A percentile compares a stretch with the other conserved stretches of the same genome.
These are phyloP conservation scores for Anarsia innoxiella DNA, from an alignment of 2,888 invertebrate genomes.

Conservation along the genomic window DNA sequence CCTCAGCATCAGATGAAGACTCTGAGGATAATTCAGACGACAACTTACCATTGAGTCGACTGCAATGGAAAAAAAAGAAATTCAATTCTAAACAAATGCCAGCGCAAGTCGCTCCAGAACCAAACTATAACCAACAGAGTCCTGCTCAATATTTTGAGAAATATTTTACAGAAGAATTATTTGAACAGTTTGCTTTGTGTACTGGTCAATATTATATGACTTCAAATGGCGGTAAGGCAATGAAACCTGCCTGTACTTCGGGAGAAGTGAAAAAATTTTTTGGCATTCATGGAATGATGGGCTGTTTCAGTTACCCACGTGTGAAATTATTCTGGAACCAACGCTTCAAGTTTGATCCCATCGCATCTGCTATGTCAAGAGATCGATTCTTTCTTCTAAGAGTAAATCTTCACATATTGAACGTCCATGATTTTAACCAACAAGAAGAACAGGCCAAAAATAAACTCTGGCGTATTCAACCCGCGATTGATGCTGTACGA, in stretches of 20 bases:
- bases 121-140: background rate
- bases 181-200: constrained; percentile 9
- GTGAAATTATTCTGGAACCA: constrained; percentile 19
- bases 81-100: too few species aligned
- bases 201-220: constrained; percentile 11
- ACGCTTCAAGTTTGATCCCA: constrained; percentile 13
- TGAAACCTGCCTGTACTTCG: constrained; percentile 8
- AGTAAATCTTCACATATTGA: constrained; percentile 14
- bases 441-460: constrained; percentile 14
- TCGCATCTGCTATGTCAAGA: constrained; percentile 19
- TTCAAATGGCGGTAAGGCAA: constrained; percentile 8
- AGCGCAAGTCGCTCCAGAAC: too few species aligned
- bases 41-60: too few species aligned
- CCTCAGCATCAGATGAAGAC: too few species aligned
- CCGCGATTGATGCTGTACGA: background rate
- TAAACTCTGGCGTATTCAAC: background rate
- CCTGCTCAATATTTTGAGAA: constrained; percentile 10
- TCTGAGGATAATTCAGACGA: too few species aligned
- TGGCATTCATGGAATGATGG: constrained; percentile 13
- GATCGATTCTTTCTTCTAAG: constrained; percentile 18
- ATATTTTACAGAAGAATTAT: constrained; percentile 7
- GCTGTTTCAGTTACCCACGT: constrained; percentile 18
- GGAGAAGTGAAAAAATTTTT: constrained; percentile 8
- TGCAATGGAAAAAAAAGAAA: too few species aligned
- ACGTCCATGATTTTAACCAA: constrained; percentile 5